phyloP scores from a whole-genome alignment of 2,888 invertebrate genomes.

The Hyalella azteca region DNA sequence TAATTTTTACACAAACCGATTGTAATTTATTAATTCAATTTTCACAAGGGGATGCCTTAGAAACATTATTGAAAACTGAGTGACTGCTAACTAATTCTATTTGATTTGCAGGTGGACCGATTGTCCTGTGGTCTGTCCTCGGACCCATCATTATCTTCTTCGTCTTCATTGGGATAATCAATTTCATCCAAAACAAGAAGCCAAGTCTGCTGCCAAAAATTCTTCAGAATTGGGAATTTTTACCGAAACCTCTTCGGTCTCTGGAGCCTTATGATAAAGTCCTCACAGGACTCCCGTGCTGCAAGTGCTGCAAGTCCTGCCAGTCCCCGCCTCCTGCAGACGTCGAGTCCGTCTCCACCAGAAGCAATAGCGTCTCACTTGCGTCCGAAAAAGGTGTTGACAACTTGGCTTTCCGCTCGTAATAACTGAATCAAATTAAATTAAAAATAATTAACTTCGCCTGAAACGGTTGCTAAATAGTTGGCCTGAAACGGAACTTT shows the following conservation, averaged over 20 bases:
- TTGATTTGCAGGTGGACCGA: conserved; percentile 60
- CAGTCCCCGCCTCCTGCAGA: conserved; percentile 63
- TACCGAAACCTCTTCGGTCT: conserved; percentile 64
- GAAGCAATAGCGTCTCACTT: no score
- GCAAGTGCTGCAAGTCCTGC: conserved; percentile 61
- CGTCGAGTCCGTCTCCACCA: conserved; percentile 57
- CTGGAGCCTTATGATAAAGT: conserved; percentile 64
- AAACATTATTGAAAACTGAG: no score
- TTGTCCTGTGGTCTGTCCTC: conserved; percentile 62
- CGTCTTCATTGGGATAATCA: conserved; percentile 61
- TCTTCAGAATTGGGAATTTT: conserved; percentile 63
- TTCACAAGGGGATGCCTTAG: no score
- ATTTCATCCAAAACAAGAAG: conserved; percentile 61
- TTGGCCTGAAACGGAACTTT: no score
- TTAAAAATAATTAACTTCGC: no score
- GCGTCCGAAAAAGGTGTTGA: no score
- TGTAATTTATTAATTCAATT: no score
- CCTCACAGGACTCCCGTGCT: conserved; percentile 59
- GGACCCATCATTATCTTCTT: conserved; percentile 60
- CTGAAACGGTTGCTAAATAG: no score
- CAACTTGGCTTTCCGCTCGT: no score
- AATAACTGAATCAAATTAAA: no score
- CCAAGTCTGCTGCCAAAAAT: conserved; percentile 61
- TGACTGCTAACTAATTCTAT: not conserved
- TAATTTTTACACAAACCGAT: no score